Conservation (phyloP, 2,113 vertebrate genomes). For the Leucopsar rothschildi region DNA sequence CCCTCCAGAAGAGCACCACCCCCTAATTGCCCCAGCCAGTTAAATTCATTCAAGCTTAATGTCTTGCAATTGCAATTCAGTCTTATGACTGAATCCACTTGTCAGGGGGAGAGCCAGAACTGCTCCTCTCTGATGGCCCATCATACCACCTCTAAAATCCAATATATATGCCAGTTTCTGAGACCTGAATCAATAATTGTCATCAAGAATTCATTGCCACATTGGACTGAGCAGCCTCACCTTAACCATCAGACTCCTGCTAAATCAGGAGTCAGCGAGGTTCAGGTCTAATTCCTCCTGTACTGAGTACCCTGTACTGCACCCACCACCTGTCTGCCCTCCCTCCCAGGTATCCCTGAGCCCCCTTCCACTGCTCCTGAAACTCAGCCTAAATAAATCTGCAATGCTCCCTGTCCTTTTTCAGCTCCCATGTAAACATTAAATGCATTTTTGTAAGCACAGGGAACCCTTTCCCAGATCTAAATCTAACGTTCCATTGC, state of each 20-base stretch:
- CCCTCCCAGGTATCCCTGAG: background rate
- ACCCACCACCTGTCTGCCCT: background rate
- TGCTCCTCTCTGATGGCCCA: background rate
- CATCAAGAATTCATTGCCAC: background rate
- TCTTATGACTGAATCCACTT: background rate
- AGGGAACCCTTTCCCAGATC: background rate
- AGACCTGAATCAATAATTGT: background rate
- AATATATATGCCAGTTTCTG: background rate
- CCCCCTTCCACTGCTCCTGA: background rate
- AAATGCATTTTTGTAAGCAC: background rate
- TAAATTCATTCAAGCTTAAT: background rate
- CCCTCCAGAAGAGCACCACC: background rate
- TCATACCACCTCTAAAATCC: slow-evolving; percentile 28
- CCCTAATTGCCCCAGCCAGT: background rate
- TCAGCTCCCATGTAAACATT: background rate
- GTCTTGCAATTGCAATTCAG: background rate
- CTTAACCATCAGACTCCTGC: background rate
- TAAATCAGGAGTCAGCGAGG: background rate
- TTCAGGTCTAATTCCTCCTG: background rate
- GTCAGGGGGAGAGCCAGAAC: background rate
- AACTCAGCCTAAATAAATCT: background rate
- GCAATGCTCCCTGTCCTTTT: background rate
- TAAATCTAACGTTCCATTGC: background rate
- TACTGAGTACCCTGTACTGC: background rate
- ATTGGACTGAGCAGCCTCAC: background rate